These are phyloP conservation scores for Gavia stellata DNA, from an alignment of 2,113 vertebrate genomes.

Conservation along the genomic window DNA sequence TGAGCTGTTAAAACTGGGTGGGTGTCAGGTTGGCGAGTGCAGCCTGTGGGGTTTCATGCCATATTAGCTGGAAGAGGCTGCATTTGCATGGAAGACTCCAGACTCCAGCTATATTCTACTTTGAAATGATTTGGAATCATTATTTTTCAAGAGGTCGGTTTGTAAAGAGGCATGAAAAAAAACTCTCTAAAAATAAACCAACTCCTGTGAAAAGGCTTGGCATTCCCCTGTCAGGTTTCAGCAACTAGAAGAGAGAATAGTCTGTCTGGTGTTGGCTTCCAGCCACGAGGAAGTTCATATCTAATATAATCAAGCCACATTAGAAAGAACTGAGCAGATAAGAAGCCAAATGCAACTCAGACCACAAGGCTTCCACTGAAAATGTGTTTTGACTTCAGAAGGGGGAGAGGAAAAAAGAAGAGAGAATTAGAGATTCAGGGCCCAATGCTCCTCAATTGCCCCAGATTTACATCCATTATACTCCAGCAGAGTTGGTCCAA, in stretches of 20 bases:
- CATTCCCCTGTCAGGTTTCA: constrained; percentile 48
- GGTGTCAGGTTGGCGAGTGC: not conserved
- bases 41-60: not conserved
- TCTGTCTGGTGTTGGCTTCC: constrained; percentile 29
- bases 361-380: constrained; percentile 54
- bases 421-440: not conserved
- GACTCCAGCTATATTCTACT: not conserved
- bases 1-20: not conserved
- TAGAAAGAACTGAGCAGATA: constrained; percentile 43
- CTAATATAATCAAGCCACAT: constrained; percentile 47
- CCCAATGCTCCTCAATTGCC: not conserved
- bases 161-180: not conserved
- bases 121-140: not conserved
- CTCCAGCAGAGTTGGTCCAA: not conserved
- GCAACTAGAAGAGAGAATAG: not conserved
- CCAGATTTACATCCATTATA: not conserved
- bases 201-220: constrained; percentile 36
- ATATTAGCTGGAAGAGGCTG: not conserved
- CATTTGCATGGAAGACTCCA: not conserved
- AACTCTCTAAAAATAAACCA: constrained; percentile 53
- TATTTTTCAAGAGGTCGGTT: constrained; percentile 8
- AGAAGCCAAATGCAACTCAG: constrained; percentile 38
- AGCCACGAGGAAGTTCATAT: constrained; percentile 52
- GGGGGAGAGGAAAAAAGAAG: not conserved
- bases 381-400: constrained; percentile 33